Evolutionary conservation across 2,888 invertebrate genomes (phyloP).

Genomic region (Cyaniris semiargus): DNA sequence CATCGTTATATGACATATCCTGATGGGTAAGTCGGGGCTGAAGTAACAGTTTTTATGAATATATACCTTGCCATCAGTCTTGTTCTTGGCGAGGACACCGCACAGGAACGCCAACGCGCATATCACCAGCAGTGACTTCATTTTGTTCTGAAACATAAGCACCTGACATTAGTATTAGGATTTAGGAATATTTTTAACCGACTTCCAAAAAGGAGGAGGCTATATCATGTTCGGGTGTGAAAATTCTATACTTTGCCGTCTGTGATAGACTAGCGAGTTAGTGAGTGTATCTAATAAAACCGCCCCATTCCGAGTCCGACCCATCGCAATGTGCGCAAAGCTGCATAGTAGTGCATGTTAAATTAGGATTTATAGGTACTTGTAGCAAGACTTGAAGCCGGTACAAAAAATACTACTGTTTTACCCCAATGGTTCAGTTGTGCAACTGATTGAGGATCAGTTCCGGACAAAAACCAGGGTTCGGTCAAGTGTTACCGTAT

Average conservation of each 20-base stretch:
- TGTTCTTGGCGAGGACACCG: slow-evolving; percentile 60
- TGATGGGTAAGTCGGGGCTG: too few relatives aligned
- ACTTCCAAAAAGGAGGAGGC: too few relatives aligned
- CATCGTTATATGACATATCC: neutral
- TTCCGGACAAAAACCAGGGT: neutral
- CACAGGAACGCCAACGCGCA: slow-evolving; percentile 54
- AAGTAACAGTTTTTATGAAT: too few relatives aligned
- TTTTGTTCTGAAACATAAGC: slow-evolving; percentile 63
- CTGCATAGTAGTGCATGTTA: too few relatives aligned
- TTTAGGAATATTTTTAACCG: neutral
- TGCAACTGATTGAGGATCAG: slow-evolving; percentile 16
- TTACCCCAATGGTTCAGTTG: neutral
- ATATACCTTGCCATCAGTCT: slow-evolving; percentile 63
- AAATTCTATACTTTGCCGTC: too few relatives aligned
- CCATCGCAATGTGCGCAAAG: too few relatives aligned
- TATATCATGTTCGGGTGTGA: too few relatives aligned
- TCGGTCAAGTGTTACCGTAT: neutral
- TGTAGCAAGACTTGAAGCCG: too few relatives aligned
- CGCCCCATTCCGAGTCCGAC: too few relatives aligned
- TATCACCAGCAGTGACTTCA: slow-evolving; percentile 56
- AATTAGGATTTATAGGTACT: too few relatives aligned
- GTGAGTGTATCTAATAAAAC: too few relatives aligned
- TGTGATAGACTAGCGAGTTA: too few relatives aligned
- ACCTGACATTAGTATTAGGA: neutral
- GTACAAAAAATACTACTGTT: neutral